Evolutionary conservation across 2,113 vertebrate genomes (phyloP), one percentile per base, ranked within the genome.

Genomic region (Sylvilagus bachmani): DNA sequence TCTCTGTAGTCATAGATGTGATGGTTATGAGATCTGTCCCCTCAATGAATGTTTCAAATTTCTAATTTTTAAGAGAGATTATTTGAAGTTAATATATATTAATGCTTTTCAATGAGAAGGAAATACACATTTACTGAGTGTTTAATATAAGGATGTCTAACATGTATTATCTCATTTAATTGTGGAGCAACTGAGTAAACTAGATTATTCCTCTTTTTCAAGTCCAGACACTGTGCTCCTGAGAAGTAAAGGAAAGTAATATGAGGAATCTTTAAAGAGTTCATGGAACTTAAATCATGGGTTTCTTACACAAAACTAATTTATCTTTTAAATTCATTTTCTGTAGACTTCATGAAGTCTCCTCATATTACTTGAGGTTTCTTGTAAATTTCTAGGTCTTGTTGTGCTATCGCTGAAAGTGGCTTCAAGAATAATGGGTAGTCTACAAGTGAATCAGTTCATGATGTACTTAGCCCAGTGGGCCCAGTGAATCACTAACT

Each of bases 151-250:
- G 55, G 16, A 13, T 85, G 16, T 67, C 6, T 77, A 74, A 78
- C 10, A 58, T 71, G 58, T 19, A 75, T 89, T 93, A 69, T 86
- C 62, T 84, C 74, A 31, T 87, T 95, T 61, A 84, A 78, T 87
- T 95, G 55, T 82, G 1, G 53, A 93, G 10, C 2, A 90, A 64
- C 29, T 86, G n/a, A 44, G 0, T 94, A 14, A 75, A 19, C 36
- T 66, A 84, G 10, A 83, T 90, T 85, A 33, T n/a, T 3, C 5
- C 24, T 17, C 11, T 7, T 62, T 85, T 77, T 71, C 16, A 6
- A 66, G 29, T 75, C 53, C 61, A 55, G 79, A 96, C 74, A 73
- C 24, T 96, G 14, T 22, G 2, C 17, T 91, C 44, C 24, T 90
- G 25, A 79, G 27, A 58, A 19, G 13, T 58, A 58, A 58, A 58